These are phyloP conservation scores for Metellina segmentata DNA, from an alignment of 2,888 invertebrate genomes.

Conservation along the genomic window DNA sequence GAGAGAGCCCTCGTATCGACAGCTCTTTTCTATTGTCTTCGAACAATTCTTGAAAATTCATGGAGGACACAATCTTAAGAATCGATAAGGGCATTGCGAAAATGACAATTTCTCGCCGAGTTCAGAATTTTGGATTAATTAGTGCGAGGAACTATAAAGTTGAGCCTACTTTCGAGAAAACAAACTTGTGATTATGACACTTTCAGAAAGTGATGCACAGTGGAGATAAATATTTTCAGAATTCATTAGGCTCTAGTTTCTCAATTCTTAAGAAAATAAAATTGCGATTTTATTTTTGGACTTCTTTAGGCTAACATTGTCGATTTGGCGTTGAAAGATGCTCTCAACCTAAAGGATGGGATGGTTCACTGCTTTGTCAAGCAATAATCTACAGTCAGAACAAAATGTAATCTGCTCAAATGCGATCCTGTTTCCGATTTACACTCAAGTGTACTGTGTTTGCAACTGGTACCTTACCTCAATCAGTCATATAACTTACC, in stretches of 20 bases:
- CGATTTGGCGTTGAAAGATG: no score
- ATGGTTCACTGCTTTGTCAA: no score
- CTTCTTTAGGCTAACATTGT: background rate
- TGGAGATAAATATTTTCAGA: background rate
- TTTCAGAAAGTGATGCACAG: conserved; percentile 23
- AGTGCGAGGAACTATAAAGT: conserved; percentile 37
- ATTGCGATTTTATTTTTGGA: background rate
- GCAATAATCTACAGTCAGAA: no score
- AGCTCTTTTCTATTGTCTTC: conserved; percentile 46
- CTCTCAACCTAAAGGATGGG: no score
- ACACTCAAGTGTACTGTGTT: no score
- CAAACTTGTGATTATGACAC: conserved; percentile 21
- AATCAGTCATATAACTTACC: no score
- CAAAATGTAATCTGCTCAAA: no score
- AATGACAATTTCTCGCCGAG: conserved; percentile 55
- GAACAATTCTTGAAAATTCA: conserved; percentile 59
- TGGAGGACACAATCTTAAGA: conserved; percentile 44
- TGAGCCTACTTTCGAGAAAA: conserved; percentile 26
- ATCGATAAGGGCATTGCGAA: conserved; percentile 52
- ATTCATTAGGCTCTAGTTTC: background rate
- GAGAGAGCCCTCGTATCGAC: conserved; percentile 46
- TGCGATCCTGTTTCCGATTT: no score
- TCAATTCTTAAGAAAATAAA: background rate
- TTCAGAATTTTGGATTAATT: conserved; percentile 60
- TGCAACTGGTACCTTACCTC: no score